Conservation (phyloP, 2,113 vertebrate species). For the Eira barbara region DNA sequence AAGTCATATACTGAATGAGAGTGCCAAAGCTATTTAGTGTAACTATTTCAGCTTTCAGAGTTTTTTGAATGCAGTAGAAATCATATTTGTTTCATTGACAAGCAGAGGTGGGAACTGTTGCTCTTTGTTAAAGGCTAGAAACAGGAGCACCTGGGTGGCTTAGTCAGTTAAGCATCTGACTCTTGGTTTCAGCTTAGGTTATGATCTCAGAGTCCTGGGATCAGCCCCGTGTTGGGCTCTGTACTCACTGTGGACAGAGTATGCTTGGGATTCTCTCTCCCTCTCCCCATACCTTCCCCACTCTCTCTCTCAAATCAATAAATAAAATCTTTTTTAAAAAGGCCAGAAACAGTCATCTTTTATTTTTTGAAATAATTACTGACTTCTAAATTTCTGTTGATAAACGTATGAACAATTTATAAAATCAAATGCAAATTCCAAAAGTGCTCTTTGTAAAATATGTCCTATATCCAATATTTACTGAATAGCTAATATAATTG, state of each 20-base stretch:
- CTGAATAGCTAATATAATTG: neutral
- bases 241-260: neutral
- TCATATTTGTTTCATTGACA: neutral
- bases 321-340: neutral
- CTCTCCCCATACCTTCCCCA: neutral
- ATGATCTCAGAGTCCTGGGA: neutral
- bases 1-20: neutral
- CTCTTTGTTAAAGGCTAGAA: slow-evolving; percentile 42
- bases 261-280: neutral
- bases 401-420: neutral
- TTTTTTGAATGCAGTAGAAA: slow-evolving; percentile 19
- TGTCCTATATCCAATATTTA: neutral
- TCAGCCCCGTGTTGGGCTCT: neutral
- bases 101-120: neutral
- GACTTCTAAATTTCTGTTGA: slow-evolving; percentile 43
- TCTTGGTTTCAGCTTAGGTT: neutral
- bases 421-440: neutral
- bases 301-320: neutral
- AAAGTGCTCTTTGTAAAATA: neutral
- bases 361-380: neutral
- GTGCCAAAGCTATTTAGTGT: neutral
- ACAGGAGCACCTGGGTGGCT: neutral
- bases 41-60: neutral
- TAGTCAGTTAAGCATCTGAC: neutral
- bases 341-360: slow-evolving; percentile 12